phyloP scores from a whole-genome alignment of 2,797 vertebrate genomes.

The Phrynocephalus forsythii region DNA sequence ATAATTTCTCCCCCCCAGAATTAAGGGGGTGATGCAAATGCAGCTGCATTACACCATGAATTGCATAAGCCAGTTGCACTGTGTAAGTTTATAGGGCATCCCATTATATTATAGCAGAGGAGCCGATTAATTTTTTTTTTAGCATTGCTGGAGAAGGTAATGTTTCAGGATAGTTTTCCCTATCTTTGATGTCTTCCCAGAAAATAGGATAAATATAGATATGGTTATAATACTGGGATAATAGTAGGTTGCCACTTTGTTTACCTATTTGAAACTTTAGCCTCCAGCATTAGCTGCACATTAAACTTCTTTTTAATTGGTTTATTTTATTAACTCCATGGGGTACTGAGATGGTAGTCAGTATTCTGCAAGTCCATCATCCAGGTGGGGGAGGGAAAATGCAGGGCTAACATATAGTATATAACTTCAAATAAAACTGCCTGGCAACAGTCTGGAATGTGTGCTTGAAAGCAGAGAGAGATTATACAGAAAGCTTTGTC shows the following conservation, averaged over 20 bases:
- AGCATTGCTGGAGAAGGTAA: constrained; percentile 27
- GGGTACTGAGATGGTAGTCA: constrained; percentile 29
- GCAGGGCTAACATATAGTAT: background rate
- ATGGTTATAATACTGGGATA: constrained; percentile 34
- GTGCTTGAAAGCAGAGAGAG: background rate
- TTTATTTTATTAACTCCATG: constrained; percentile 19
- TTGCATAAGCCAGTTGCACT: constrained; percentile 43
- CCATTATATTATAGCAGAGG: constrained; percentile 52
- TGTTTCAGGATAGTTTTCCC: constrained; percentile 37
- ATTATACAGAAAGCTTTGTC: background rate
- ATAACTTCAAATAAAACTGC: background rate
- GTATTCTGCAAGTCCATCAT: background rate
- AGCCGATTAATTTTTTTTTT: constrained; percentile 39
- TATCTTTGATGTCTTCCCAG: constrained; percentile 41
- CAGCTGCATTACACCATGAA: constrained; percentile 28
- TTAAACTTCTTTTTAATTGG: background rate
- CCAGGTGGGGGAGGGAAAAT: background rate
- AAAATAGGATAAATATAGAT: background rate
- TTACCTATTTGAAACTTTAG: constrained; percentile 10
- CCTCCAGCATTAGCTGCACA: constrained; percentile 10
- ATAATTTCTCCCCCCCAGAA: constrained; percentile 10
- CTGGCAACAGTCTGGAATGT: background rate
- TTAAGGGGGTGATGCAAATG: background rate
- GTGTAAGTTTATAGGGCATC: constrained; percentile 51
- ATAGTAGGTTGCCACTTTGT: constrained; percentile 20